Percentiles rank a stretch among this genome's conserved stretches.
Evolutionary conservation across 37 sponge, comb jelly and placozoan genomes (phyloP).

Genomic region (Diacarnus erythraeanus): DNA sequence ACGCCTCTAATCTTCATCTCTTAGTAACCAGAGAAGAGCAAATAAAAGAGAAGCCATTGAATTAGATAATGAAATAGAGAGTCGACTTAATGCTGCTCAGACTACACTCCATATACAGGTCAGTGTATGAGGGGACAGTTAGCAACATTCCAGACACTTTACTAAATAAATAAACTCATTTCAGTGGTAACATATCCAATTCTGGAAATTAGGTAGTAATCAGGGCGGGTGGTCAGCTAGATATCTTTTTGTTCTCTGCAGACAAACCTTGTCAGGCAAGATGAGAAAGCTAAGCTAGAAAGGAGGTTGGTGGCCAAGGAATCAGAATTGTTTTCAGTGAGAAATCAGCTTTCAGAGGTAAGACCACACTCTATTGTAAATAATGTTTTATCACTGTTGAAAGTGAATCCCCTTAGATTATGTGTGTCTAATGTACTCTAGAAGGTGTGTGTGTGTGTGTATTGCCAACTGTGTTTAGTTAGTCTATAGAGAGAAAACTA

Average conservation of each 20-base stretch:
- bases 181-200: too few relatives aligned
- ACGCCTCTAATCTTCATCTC: too few relatives aligned
- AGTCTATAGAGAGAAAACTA: too few relatives aligned
- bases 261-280: slow-evolving; percentile 34
- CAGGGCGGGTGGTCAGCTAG: too few relatives aligned
- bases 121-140: background rate
- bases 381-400: too few relatives aligned
- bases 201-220: too few relatives aligned
- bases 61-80: slow-evolving; percentile 57
- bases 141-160: too few relatives aligned
- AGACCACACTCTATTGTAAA: background rate
- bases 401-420: too few relatives aligned
- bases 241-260: background rate
- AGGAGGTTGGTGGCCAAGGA: slow-evolving; percentile 39
- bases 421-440: too few relatives aligned
- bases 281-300: slow-evolving; percentile 29
- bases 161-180: too few relatives aligned
- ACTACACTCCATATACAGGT: slow-evolving; percentile 53
- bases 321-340: slow-evolving; percentile 33
- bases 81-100: slow-evolving; percentile 39
- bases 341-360: slow-evolving; percentile 40
- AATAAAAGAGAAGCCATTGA: slow-evolving; percentile 39
- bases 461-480: too few relatives aligned
- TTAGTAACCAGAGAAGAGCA: slow-evolving; percentile 60
- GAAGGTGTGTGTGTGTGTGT: background rate